Evolutionary conservation across 2,888 invertebrate genomes (phyloP).

Genomic region (Lasioglossum malachurum): DNA sequence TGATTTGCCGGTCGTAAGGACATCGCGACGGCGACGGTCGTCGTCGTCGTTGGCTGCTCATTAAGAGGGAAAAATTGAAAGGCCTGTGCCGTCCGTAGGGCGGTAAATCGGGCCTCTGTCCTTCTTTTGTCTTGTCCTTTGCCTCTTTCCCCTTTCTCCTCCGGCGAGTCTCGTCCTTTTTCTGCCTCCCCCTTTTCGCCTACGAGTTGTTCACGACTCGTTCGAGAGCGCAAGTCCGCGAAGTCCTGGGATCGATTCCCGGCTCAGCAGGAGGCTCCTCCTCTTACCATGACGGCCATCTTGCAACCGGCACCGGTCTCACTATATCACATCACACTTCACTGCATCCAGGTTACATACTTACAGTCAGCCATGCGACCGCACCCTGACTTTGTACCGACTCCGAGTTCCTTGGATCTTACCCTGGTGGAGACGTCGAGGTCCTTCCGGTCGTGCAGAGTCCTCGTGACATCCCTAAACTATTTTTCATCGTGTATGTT

Average conservation of each 20-base stretch:
- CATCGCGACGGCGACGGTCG: slow-evolving; percentile 60
- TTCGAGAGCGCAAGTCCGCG: slow-evolving; percentile 79
- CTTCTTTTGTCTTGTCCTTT: slow-evolving; percentile 45
- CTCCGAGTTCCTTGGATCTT: slow-evolving; percentile 19
- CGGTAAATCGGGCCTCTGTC: slow-evolving; percentile 72
- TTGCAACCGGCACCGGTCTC: slow-evolving; percentile 81
- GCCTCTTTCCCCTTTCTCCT: slow-evolving; percentile 52
- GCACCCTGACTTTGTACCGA: slow-evolving; percentile 55
- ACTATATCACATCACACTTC: slow-evolving; percentile 84
- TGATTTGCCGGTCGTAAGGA: slow-evolving; percentile 72
- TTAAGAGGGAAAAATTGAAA: slow-evolving; percentile 76
- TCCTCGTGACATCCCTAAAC: not conserved
- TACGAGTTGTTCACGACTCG: slow-evolving; percentile 71
- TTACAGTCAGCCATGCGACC: slow-evolving; percentile 70
- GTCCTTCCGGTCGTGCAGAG: slow-evolving; percentile 18
- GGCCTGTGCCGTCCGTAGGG: slow-evolving; percentile 67
- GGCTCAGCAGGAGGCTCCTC: slow-evolving; percentile 84
- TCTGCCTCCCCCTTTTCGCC: slow-evolving; percentile 65
- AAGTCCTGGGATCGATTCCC: slow-evolving; percentile 84
- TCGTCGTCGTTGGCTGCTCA: slow-evolving; percentile 69
- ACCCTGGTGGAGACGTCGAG: not conserved
- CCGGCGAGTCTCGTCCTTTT: slow-evolving; percentile 53
- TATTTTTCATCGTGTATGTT: not conserved
- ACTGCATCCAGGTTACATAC: slow-evolving; percentile 79
- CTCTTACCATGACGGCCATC: slow-evolving; percentile 84